Evolutionary conservation across 2,888 invertebrate genomes (phyloP).

Genomic region (Poecilobothrus nobilitatus): DNA sequence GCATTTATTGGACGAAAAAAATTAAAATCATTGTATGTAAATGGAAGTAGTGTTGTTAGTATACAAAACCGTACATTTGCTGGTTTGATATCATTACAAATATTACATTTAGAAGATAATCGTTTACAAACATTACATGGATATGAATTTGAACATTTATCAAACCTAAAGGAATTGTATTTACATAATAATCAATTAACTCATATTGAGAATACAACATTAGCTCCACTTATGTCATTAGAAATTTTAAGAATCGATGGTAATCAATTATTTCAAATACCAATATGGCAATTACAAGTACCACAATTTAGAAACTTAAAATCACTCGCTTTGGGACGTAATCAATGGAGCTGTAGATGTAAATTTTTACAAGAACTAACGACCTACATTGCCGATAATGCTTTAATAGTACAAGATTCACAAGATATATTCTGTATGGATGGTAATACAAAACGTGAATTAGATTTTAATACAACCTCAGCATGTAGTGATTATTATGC

Average conservation of each 20-base stretch:
- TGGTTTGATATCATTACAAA: constrained; percentile 71
- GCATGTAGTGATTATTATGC: constrained; percentile 81
- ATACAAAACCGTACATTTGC: constrained; percentile 89
- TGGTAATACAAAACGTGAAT: constrained; percentile 59
- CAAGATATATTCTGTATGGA: constrained; percentile 76
- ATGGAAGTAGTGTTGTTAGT: constrained; percentile 72
- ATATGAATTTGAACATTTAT: constrained; percentile 78
- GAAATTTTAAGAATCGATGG: constrained; percentile 75
- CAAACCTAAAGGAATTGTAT: constrained; percentile 70
- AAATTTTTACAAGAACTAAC: constrained; percentile 79
- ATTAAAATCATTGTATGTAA: constrained; percentile 76
- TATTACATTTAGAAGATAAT: constrained; percentile 78
- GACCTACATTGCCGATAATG: constrained; percentile 73
- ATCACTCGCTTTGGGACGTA: constrained; percentile 57
- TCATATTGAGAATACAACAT: constrained; percentile 70
- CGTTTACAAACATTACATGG: constrained; percentile 70
- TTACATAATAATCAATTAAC: constrained; percentile 77
- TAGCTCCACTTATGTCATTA: constrained; percentile 67
- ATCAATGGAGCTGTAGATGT: constrained; percentile 87
- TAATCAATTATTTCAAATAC: constrained; percentile 70
- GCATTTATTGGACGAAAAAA: constrained; percentile 90
- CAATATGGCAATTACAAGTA: constrained; percentile 61
- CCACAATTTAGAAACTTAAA: constrained; percentile 42
- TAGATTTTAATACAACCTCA: constrained; percentile 72
- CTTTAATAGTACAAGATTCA: constrained; percentile 70